phyloP scores from a whole-genome alignment of 1,140 invertebrate species.

The Trinorchestia longiramus region DNA sequence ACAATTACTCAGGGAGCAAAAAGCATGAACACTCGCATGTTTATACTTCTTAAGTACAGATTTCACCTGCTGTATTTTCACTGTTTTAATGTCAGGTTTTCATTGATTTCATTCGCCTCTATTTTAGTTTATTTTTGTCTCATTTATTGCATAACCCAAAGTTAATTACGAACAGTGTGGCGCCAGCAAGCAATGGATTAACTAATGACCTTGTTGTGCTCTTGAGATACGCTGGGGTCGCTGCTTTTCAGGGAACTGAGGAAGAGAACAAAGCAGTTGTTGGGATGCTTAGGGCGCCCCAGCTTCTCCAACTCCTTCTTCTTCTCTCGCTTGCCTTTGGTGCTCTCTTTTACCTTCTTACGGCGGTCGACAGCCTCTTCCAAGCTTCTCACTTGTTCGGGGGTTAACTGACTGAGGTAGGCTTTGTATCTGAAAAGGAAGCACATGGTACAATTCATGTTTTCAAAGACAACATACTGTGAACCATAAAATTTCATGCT shows the following conservation, averaged over 20 bases:
- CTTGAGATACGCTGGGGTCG: not conserved
- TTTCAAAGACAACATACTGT: no score
- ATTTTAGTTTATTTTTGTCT: no score
- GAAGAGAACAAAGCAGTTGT: conserved; percentile 12
- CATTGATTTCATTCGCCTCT: no score
- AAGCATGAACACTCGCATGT: no score
- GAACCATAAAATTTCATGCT: not conserved
- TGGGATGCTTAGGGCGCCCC: not conserved
- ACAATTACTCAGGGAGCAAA: no score
- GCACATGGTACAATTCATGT: not conserved
- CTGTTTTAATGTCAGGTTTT: no score
- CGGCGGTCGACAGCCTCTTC: not conserved
- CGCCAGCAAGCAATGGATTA: no score
- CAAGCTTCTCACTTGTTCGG: not conserved
- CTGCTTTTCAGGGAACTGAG: not conserved
- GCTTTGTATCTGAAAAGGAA: conserved; percentile 35
- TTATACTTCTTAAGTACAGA: no score
- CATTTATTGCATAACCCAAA: no score
- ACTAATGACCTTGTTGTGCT: not conserved
- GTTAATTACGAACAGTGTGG: no score
- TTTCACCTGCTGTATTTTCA: no score
- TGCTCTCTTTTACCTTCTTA: not conserved
- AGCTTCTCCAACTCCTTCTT: conserved; percentile 20
- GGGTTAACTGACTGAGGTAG: not conserved
- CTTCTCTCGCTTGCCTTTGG: not conserved